phyloP scores from a whole-genome alignment of 2,888 invertebrate species.

The Andrena marginata region DNA sequence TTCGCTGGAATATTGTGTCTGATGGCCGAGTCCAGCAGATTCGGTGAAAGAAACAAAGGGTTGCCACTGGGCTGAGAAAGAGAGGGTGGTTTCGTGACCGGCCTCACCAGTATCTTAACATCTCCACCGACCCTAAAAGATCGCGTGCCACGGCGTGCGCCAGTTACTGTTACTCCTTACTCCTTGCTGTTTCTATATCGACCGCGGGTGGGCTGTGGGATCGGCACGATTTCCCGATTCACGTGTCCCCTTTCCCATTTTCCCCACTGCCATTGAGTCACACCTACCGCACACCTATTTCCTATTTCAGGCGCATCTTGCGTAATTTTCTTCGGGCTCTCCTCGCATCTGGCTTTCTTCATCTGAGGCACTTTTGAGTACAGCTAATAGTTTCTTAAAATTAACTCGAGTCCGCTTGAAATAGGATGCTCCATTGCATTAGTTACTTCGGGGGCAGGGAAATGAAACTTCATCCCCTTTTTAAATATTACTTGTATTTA shows the following conservation, averaged over 20 bases:
- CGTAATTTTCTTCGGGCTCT: too few relatives aligned
- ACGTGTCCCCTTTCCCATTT: conserved; percentile 50
- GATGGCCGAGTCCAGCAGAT: conserved; percentile 5
- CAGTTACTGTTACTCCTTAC: conserved; percentile 79
- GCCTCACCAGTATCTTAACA: conserved; percentile 80
- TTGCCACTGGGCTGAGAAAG: conserved; percentile 24
- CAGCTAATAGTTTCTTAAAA: too few relatives aligned
- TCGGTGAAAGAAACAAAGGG: conserved; percentile 25
- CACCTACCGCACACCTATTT: conserved; percentile 24
- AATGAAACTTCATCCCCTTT: too few relatives aligned
- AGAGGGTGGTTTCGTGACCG: conserved; percentile 80
- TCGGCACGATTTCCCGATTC: conserved; percentile 58
- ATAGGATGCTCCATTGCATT: too few relatives aligned
- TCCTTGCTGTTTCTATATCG: conserved; percentile 75
- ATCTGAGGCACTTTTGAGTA: too few relatives aligned
- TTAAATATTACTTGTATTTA: too few relatives aligned
- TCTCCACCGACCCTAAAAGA: conserved; percentile 80
- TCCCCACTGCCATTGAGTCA: not conserved
- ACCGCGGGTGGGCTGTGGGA: conserved; percentile 65
- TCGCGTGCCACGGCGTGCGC: conserved; percentile 82
- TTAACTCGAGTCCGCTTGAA: too few relatives aligned
- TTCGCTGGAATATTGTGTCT: not conserved
- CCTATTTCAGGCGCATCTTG: too few relatives aligned
- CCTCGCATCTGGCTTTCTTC: too few relatives aligned
- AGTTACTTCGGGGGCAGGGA: too few relatives aligned